These are phyloP conservation scores for Aphelocoma coerulescens DNA, from an alignment of 2,113 vertebrate species.

Conservation along the genomic window DNA sequence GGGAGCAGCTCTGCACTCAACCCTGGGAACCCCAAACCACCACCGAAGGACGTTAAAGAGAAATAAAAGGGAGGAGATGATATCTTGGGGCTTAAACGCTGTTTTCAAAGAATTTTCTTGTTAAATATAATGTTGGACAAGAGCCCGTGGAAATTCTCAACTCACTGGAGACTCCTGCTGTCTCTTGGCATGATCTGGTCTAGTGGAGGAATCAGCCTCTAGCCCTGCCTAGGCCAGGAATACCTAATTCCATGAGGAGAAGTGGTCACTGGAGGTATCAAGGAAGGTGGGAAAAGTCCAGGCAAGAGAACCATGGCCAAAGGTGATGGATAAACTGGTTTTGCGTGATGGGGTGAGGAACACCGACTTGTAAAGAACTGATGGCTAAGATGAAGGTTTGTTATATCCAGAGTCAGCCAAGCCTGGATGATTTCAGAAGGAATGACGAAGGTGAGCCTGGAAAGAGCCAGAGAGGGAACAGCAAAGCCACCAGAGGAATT, in stretches of 20 bases:
- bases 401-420: accelerated
- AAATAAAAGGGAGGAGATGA: neutral
- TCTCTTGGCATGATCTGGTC: neutral
- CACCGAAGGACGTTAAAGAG: neutral
- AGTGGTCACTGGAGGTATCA: neutral
- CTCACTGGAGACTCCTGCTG: neutral
- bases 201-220: neutral
- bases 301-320: neutral
- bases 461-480: neutral
- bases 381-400: neutral
- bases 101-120: neutral
- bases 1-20: neutral
- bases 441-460: neutral
- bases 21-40: neutral
- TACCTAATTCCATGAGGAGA: neutral
- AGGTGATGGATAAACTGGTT: neutral
- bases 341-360: neutral
- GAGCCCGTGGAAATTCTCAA: neutral
- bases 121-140: neutral
- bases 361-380: neutral
- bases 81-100: neutral
- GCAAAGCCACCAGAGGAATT: constrained; percentile 6
- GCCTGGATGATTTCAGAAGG: neutral
- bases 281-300: neutral
- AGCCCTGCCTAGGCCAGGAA: neutral